Conservation (phyloP, 2,113 vertebrate species). For the Anseranas semipalmata region DNA sequence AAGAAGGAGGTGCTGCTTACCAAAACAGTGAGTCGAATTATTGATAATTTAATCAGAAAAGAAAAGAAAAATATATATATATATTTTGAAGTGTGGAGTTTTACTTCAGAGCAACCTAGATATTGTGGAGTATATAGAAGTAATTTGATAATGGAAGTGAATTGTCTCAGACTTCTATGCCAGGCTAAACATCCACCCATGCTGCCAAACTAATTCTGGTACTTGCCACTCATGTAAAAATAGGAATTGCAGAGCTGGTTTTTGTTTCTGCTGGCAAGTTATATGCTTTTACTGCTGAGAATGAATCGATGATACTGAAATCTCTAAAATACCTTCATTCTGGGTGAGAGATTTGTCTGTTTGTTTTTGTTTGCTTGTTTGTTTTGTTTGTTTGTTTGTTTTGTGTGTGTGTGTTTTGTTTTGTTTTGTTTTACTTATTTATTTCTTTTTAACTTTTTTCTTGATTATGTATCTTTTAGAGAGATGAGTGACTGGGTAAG, state of each 20-base stretch:
- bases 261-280: background rate
- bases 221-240: background rate
- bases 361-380: background rate
- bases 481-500: background rate
- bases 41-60: background rate
- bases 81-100: background rate
- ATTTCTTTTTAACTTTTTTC: background rate
- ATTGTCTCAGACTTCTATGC: background rate
- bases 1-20: background rate
- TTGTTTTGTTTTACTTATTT: background rate
- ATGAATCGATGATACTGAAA: background rate
- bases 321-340: background rate
- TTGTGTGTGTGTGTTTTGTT: no score
- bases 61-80: fast-evolving
- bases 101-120: background rate
- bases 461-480: background rate
- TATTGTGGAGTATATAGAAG: background rate
- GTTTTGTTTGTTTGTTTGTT: background rate
- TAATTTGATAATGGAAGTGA: background rate
- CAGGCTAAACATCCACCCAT: background rate
- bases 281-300: background rate
- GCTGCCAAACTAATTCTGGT: background rate
- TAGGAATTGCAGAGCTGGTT: background rate
- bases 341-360: background rate
- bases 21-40: background rate